Evolutionary conservation across 2,797 vertebrate genomes (phyloP).

Genomic region (Oceanodroma leucorhoa): DNA sequence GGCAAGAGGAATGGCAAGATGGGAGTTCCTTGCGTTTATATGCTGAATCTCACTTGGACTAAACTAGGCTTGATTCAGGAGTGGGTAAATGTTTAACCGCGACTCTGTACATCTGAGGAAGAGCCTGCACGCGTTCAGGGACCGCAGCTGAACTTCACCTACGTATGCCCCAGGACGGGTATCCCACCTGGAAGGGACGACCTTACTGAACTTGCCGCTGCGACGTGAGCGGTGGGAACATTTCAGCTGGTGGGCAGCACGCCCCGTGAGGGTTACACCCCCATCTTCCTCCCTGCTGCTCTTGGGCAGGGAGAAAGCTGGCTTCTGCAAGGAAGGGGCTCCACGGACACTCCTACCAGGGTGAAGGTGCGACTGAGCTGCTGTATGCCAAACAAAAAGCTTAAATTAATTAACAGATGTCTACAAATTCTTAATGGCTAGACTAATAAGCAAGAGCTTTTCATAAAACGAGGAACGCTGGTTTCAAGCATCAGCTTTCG

Average conservation of each 20-base stretch:
- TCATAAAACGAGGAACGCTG: background rate
- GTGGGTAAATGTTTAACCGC: background rate
- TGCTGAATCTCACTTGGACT: background rate
- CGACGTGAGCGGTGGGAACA: rapidly evolving
- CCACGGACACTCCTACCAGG: background rate
- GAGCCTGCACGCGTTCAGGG: background rate
- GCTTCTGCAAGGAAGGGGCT: background rate
- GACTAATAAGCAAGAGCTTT: background rate
- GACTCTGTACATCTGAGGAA: background rate
- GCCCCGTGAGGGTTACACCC: background rate
- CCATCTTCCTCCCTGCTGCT: background rate
- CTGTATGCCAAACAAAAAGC: background rate
- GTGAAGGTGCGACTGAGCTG: background rate
- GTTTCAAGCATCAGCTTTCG: background rate
- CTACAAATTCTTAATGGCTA: background rate
- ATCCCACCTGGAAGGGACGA: background rate
- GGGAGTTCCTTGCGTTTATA: background rate
- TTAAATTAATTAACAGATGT: background rate
- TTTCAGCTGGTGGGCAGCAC: background rate
- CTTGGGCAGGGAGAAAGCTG: background rate
- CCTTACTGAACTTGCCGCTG: background rate
- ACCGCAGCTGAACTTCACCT: background rate
- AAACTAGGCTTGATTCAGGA: background rate
- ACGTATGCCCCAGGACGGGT: background rate
- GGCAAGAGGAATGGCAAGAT: background rate